Percentiles rank a stretch among this genome's conserved stretches.
These are phyloP conservation scores for Apogon hyalosoma DNA, from an alignment of 2,797 vertebrate genomes.

Conservation along the genomic window DNA sequence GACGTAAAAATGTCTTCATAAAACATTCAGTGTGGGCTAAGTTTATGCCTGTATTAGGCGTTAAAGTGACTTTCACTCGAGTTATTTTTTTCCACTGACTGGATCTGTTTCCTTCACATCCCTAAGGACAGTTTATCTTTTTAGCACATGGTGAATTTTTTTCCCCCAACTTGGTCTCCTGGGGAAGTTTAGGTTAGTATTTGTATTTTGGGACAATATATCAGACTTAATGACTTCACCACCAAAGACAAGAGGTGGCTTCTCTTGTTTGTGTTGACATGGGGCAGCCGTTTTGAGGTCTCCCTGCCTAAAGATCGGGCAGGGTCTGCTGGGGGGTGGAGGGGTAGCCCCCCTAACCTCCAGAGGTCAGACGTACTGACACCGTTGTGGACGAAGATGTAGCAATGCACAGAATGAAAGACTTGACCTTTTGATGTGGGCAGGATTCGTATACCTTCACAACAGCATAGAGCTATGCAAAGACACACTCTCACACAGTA, in stretches of 20 bases:
- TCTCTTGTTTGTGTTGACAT: constrained; percentile 70
- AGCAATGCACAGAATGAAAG: constrained; percentile 10
- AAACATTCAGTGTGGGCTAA: constrained; percentile 77
- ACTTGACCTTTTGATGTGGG: constrained; percentile 59
- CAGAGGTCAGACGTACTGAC: constrained; percentile 66
- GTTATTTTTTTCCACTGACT: constrained; percentile 48
- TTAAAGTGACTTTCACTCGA: constrained; percentile 60
- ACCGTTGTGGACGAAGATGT: constrained; percentile 16
- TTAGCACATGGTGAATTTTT: constrained; percentile 47
- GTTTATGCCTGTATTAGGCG: constrained; percentile 59
- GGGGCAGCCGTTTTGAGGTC: constrained; percentile 51
- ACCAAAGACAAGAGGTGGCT: constrained; percentile 38
- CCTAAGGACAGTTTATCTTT: constrained; percentile 58
- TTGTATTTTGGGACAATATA: constrained; percentile 60
- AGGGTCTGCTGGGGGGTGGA: constrained; percentile 55
- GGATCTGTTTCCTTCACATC: constrained; percentile 46
- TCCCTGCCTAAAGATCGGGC: constrained; percentile 27
- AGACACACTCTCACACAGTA: constrained; percentile 33
- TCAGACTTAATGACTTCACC: constrained; percentile 56
- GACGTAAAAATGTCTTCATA: constrained; percentile 74
- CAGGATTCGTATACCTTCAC: constrained; percentile 32
- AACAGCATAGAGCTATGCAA: constrained; percentile 14
- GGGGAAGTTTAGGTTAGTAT: constrained; percentile 59
- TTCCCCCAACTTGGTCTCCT: constrained; percentile 38
- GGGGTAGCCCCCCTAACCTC: constrained; percentile 30